Percentiles rank a stretch among this genome's conserved stretches.
phyloP scores from a whole-genome alignment of 2,888 invertebrate species.

The Tillus elongatus region DNA sequence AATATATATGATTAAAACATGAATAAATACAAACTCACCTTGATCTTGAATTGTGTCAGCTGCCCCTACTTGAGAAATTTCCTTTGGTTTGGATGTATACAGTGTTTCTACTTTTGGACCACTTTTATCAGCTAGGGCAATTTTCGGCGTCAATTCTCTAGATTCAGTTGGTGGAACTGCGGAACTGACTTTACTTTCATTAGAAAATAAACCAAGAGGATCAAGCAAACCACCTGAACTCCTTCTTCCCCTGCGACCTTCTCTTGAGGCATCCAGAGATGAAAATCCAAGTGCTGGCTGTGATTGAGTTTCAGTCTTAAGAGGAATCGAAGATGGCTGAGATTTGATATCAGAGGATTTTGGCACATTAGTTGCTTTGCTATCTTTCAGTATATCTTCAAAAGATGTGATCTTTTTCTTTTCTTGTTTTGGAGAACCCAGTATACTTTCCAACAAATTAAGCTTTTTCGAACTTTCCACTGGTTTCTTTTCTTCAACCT shows the following conservation, averaged over 20 bases:
- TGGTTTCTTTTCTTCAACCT: slow-evolving; percentile 15
- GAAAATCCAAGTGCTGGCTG: slow-evolving; percentile 11
- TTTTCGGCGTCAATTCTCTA: too few species aligned
- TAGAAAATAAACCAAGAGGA: slow-evolving; percentile 45
- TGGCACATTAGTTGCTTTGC: slow-evolving; percentile 20
- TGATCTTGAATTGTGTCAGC: slow-evolving; percentile 9
- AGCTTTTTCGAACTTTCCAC: slow-evolving; percentile 22
- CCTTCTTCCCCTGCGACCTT: slow-evolving; percentile 31
- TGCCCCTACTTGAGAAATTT: neutral
- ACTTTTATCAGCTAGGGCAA: neutral
- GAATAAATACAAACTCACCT: slow-evolving; percentile 9
- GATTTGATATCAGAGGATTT: slow-evolving; percentile 15
- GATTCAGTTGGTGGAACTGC: too few species aligned
- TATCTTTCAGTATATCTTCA: slow-evolving; percentile 34
- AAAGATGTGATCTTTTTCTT: slow-evolving; percentile 29
- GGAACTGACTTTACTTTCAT: too few species aligned
- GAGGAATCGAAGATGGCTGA: slow-evolving; percentile 1
- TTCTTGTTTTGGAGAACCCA: slow-evolving; percentile 27
- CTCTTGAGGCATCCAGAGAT: slow-evolving; percentile 22
- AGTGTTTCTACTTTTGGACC: neutral
- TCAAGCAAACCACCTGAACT: slow-evolving; percentile 42
- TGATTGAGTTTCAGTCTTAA: slow-evolving; percentile 9
- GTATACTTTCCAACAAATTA: slow-evolving; percentile 34
- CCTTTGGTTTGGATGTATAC: neutral
- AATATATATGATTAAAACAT: too few species aligned